phyloP scores from a whole-genome alignment of 2,888 invertebrate genomes.

The Ophion obscuratus region DNA sequence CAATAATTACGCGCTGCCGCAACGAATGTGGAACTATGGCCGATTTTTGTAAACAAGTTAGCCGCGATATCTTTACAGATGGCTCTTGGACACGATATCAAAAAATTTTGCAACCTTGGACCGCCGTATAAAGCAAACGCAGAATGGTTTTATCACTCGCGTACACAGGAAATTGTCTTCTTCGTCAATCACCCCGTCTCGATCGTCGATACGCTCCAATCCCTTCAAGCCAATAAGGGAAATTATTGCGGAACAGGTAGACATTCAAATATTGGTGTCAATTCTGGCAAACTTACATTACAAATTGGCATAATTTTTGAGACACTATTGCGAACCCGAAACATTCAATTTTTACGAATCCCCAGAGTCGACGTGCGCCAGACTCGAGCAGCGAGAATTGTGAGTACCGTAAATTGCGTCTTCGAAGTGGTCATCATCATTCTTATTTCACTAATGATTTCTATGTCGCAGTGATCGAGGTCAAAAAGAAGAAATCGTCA shows the following conservation, averaged over 20 bases:
- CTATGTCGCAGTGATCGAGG: conserved; percentile 52
- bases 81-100: conserved; percentile 79
- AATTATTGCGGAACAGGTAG: conserved; percentile 68
- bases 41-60: not conserved
- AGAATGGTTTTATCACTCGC: conserved; percentile 69
- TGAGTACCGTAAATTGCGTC: conserved; percentile 23
- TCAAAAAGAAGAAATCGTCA: conserved; percentile 52
- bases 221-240: conserved; percentile 78
- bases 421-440: not conserved
- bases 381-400: conserved; percentile 60
- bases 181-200: conserved; percentile 74
- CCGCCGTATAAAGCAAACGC: conserved; percentile 75
- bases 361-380: conserved; percentile 42
- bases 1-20: not conserved
- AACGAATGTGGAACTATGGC: not conserved
- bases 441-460: not conserved
- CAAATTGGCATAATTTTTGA: conserved; percentile 68
- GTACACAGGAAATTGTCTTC: conserved; percentile 74
- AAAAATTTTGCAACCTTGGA: conserved; percentile 78
- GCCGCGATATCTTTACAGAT: conserved; percentile 71
- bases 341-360: not conserved
- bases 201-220: conserved; percentile 76
- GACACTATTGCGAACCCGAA: not conserved
- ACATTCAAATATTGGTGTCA: not conserved
- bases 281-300: conserved; percentile 2